Percentiles rank a stretch among this genome's conserved stretches.
Evolutionary conservation across 2,113 vertebrate genomes (phyloP).

Genomic region (Corythornis vintsioides): DNA sequence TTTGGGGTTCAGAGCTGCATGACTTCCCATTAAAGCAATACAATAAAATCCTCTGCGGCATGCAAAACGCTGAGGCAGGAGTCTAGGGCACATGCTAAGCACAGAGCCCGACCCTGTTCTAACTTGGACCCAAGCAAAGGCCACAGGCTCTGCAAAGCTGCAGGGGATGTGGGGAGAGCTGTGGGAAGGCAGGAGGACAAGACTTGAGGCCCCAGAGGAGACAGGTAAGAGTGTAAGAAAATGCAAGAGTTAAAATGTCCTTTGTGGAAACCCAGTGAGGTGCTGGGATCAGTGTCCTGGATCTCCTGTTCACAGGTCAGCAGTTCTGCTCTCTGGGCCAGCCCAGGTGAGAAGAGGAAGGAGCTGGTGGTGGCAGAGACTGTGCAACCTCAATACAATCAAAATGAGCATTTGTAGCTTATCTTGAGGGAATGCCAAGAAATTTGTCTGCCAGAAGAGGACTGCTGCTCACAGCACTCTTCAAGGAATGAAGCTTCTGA

Average conservation of each 20-base stretch:
- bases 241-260: not conserved
- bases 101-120: accelerated
- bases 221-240: not conserved
- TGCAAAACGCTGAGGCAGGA: conserved; percentile 45
- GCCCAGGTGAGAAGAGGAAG: not conserved
- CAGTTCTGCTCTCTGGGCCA: not conserved
- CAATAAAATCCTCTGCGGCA: conserved; percentile 21
- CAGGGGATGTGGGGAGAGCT: accelerated
- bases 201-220: accelerated
- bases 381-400: accelerated
- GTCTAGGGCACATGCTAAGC: not conserved
- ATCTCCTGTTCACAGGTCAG: not conserved
- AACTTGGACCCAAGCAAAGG: not conserved
- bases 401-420: not conserved
- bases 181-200: not conserved
- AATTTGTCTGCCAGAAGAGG: not conserved
- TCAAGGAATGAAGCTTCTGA: not conserved
- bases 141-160: not conserved
- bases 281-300: not conserved
- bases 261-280: accelerated
- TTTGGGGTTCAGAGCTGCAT: conserved; percentile 55
- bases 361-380: not conserved
- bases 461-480: not conserved
- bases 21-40: conserved; percentile 42
- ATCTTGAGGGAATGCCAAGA: not conserved